phyloP scores from a whole-genome alignment of 2,797 vertebrate species.

The Platalea minor region DNA sequence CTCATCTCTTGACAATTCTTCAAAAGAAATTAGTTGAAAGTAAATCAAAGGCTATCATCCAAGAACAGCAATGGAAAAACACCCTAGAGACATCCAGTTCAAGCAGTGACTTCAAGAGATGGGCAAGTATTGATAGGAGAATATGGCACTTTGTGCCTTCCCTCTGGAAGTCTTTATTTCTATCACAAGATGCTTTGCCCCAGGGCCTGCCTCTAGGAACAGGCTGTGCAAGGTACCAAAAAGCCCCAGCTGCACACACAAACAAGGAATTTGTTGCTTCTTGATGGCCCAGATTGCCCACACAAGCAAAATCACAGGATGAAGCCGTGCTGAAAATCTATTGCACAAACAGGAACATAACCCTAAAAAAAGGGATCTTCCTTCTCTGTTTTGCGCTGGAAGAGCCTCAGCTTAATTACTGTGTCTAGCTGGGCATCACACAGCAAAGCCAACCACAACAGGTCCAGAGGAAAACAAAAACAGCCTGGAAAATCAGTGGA shows the following conservation, averaged over 20 bases:
- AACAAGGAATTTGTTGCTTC: not conserved
- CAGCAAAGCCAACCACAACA: not conserved
- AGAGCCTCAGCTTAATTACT: not conserved
- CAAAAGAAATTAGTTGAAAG: conserved; percentile 26
- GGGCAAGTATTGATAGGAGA: not conserved
- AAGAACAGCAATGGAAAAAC: not conserved
- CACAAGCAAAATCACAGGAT: not conserved
- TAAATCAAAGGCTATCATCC: not conserved
- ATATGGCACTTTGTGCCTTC: not conserved
- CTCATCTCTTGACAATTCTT: not conserved
- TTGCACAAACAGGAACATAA: not conserved
- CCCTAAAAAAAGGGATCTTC: not conserved
- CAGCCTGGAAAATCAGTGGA: not conserved
- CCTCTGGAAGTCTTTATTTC: not conserved
- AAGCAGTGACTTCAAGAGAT: not conserved
- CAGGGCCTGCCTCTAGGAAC: not conserved
- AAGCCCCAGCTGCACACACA: not conserved
- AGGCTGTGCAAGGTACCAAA: not conserved
- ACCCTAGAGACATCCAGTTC: not conserved
- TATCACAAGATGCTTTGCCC: not conserved
- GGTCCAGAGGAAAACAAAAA: not conserved
- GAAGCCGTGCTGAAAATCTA: not conserved
- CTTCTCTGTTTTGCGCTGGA: not conserved
- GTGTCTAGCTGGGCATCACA: not conserved
- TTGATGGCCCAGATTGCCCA: not conserved